Base-by-base conservation (phyloP, 2,888 invertebrate genomes). In the Balanococcus diminutus region DNA sequence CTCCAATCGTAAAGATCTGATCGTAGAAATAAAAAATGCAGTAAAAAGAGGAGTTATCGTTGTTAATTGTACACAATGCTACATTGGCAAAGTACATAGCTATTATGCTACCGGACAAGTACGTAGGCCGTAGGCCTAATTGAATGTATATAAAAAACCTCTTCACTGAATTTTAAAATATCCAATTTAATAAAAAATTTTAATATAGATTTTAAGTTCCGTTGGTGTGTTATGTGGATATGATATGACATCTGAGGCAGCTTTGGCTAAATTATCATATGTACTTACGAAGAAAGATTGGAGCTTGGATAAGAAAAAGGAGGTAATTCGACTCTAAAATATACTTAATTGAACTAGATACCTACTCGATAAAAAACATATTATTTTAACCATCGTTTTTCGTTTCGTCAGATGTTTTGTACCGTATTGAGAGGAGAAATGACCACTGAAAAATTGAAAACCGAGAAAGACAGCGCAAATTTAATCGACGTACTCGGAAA, bases 181-280 rank as follows among this genome's bases (percentile, higher is more conserved):
- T n/a, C n/a, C n/a, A n/a, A n/a, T n/a, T n/a, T n/a, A n/a, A n/a
- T n/a, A n/a, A n/a, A 67, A 14, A 28, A 28, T 28, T 67, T 67
- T 19, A 82, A 86, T 56, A 88, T 91, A 87, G 93, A 91, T 91
- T 25, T 89, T 95, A 87, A 90, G 91, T 42, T 92, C 93, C 86
- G 92, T 92, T 86, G 96, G 96, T 0, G 94, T 96, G 0, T 92
- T 95, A 32, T 92, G 94, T 0, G 96, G 97, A 0, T 93, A 92
- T 86, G 97, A 97, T 89, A 96, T 97, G 95, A 98, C 98, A 0
- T 95, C 96, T 0, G 98, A 98, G 90, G 97, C 98, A 0, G 98
- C 98, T 0, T 92, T 98, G 9, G 94, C 96, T 1, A 99, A 99
- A 90, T 91, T 99, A 0, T 93, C 95, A 0, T 98, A 97, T 89